Conservation (phyloP, 2,888 invertebrate species). For the Cactoblastis cactorum region DNA sequence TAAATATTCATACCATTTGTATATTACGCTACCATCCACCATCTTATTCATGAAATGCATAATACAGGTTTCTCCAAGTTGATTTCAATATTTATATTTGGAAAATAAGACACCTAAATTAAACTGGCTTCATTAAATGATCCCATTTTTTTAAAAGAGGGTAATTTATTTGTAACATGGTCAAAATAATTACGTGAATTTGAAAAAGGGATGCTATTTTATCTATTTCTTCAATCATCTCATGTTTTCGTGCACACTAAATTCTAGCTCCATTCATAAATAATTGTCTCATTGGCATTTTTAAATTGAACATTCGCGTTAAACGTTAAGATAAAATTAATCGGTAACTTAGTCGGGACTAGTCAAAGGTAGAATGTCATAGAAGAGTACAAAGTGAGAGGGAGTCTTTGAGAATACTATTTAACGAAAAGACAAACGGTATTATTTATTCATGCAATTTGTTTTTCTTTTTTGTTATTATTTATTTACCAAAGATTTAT, state of each 20-base stretch:
- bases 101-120: too few species aligned
- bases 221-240: not conserved
- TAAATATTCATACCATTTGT: too few species aligned
- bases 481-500: constrained; percentile 36
- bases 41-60: too few species aligned
- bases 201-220: too few species aligned
- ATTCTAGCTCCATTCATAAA: not conserved
- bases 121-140: too few species aligned
- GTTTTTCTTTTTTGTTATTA: constrained; percentile 44
- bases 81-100: too few species aligned
- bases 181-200: too few species aligned
- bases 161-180: too few species aligned
- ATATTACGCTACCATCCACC: too few species aligned
- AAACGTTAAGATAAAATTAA: constrained; percentile 26
- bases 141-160: too few species aligned
- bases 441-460: constrained; percentile 39
- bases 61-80: too few species aligned
- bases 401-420: constrained; percentile 21
- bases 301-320: constrained; percentile 24
- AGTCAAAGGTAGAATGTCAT: constrained; percentile 46
- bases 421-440: constrained; percentile 40
- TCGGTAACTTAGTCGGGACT: constrained; percentile 33
- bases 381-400: constrained; percentile 53
- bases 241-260: not conserved
- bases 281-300: constrained; percentile 15